Conservation (phyloP, 2,888 invertebrate species). For the Trimorus sp. region DNA sequence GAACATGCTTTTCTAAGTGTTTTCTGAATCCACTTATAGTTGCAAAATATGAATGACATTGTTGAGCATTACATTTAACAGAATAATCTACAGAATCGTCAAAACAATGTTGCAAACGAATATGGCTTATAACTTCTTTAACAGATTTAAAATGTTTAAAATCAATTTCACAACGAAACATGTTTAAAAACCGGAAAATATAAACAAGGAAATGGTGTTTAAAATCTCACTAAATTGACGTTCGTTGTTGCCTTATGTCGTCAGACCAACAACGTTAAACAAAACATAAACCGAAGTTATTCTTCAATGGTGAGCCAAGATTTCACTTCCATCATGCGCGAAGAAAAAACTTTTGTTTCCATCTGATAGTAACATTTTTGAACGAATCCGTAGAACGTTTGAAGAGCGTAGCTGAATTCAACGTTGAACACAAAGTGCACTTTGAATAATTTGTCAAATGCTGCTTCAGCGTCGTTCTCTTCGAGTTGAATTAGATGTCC, state of each 20-base stretch:
- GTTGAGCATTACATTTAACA: conserved; percentile 25
- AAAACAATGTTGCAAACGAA: conserved; percentile 33
- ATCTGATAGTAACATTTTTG: conserved; percentile 59
- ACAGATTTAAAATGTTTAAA: not conserved
- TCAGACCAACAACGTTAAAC: no score
- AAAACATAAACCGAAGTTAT: not conserved
- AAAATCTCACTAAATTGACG: no score
- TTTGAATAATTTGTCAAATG: conserved; percentile 64
- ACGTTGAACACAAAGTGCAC: conserved; percentile 54
- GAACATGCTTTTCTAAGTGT: conserved; percentile 24
- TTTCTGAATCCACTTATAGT: conserved; percentile 21
- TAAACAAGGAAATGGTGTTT: no score
- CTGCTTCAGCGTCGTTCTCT: conserved; percentile 25
- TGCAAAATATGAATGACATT: not conserved
- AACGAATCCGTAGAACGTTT: conserved; percentile 54
- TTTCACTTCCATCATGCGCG: conserved; percentile 60
- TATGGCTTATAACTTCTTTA: conserved; percentile 22
- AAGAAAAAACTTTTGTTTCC: conserved; percentile 20
- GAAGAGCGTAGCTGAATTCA: conserved; percentile 39
- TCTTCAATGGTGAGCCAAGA: conserved; percentile 49
- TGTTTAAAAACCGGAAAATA: not conserved
- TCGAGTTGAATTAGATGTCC: conserved; percentile 50
- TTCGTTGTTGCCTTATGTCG: no score
- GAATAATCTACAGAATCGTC: not conserved
- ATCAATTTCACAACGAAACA: conserved; percentile 27